Evolutionary conservation across 1,140 invertebrate species (phyloP).

Genomic region (Argopecten irradians): DNA sequence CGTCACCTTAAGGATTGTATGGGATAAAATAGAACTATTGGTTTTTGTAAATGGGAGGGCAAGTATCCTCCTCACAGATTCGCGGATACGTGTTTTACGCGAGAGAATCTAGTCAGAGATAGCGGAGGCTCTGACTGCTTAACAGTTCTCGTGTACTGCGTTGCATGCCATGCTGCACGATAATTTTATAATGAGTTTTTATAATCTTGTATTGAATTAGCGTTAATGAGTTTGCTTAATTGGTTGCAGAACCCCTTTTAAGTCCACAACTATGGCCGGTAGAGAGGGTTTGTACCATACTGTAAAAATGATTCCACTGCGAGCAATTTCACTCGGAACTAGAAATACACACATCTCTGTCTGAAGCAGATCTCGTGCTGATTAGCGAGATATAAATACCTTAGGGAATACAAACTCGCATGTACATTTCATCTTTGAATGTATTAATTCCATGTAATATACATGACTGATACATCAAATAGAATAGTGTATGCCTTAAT

Average conservation of each 20-base stretch:
- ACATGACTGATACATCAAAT: not conserved
- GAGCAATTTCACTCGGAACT: not conserved
- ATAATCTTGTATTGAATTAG: not conserved
- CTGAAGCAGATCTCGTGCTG: not conserved
- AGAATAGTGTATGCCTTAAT: not conserved
- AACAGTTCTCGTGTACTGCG: not conserved
- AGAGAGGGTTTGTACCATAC: not conserved
- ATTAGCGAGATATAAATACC: not conserved
- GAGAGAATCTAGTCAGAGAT: too few relatives aligned
- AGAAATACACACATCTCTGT: not conserved
- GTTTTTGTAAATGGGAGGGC: not conserved
- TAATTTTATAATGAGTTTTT: not conserved
- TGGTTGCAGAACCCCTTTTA: not conserved
- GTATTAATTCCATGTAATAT: constrained; percentile 12
- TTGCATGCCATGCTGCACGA: not conserved
- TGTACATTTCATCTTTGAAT: constrained; percentile 18
- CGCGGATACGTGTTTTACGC: too few relatives aligned
- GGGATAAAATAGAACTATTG: too few relatives aligned
- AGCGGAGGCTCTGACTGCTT: not conserved
- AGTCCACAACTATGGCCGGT: not conserved
- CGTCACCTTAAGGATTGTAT: not conserved
- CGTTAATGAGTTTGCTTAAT: not conserved
- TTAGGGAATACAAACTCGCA: not conserved
- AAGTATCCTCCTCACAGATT: not conserved
- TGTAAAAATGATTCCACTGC: not conserved